Evolutionary conservation across 1,140 invertebrate genomes (phyloP).

Genomic region (Epicauta chinensis): DNA sequence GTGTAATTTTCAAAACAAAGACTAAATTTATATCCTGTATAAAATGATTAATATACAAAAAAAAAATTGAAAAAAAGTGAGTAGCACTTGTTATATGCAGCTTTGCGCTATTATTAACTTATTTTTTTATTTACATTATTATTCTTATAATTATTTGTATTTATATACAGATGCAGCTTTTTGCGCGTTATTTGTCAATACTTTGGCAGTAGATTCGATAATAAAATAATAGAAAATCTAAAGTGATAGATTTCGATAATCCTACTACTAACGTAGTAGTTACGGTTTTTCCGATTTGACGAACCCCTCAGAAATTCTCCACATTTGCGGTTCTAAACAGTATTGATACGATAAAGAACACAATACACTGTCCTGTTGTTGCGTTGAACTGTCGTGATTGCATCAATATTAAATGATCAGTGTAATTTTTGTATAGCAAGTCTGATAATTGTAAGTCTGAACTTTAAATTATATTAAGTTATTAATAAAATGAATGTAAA

Average conservation of each 20-base stretch:
- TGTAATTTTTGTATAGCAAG: slow-evolving; percentile 34
- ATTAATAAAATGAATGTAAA: slow-evolving; percentile 29
- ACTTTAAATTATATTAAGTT: slow-evolving; percentile 35
- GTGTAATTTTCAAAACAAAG: slow-evolving; percentile 20
- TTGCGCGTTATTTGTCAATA: slow-evolving; percentile 23
- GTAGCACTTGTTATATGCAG: slow-evolving; percentile 41
- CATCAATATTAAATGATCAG: slow-evolving; percentile 4
- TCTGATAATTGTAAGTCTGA: slow-evolving; percentile 40
- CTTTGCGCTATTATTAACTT: slow-evolving; percentile 28
- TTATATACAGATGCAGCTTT: slow-evolving; percentile 23
- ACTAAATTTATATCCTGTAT: slow-evolving; percentile 29
- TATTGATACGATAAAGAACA: background rate
- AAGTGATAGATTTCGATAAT: no score
- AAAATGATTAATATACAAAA: slow-evolving; percentile 16
- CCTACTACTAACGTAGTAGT: background rate
- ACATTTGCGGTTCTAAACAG: background rate
- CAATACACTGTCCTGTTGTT: no score
- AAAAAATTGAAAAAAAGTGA: slow-evolving; percentile 15
- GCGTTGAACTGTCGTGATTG: no score
- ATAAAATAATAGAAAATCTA: no score
- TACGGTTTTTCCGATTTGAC: background rate
- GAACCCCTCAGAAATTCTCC: slow-evolving; percentile 10
- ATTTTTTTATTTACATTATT: slow-evolving; percentile 12
- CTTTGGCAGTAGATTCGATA: slow-evolving; percentile 8
- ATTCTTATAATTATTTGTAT: slow-evolving; percentile 14